Conservation (phyloP, 2,113 vertebrate genomes). For the Psittacula cyanocephala region DNA sequence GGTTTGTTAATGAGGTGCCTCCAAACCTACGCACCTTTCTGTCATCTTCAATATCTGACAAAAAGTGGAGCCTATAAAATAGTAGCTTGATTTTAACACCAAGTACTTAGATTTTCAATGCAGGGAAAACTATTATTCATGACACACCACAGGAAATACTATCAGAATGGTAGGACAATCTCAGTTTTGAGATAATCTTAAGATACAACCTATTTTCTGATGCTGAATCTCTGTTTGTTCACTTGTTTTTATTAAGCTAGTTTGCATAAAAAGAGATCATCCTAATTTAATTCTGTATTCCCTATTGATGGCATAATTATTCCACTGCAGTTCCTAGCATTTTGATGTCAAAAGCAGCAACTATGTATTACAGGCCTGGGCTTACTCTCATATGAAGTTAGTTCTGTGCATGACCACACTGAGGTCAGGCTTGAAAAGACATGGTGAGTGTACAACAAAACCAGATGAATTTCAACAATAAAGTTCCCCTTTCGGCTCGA, state of each 20-base stretch:
- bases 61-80: neutral
- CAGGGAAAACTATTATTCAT: neutral
- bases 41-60: neutral
- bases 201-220: neutral
- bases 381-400: neutral
- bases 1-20: neutral
- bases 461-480: neutral
- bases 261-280: neutral
- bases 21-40: neutral
- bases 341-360: conserved; percentile 33
- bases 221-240: neutral
- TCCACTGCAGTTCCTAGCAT: neutral
- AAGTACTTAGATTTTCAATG: neutral
- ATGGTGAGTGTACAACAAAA: neutral
- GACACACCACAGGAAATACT: neutral
- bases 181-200: neutral
- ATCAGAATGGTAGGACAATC: neutral
- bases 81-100: neutral
- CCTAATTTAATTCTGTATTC: neutral
- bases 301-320: neutral
- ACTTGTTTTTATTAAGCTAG: neutral
- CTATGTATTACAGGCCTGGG: neutral
- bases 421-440: neutral
- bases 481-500: neutral
- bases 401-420: neutral